A percentile compares a stretch with the other conserved stretches of the same genome.
Conservation (phyloP, 2,888 invertebrate species). For the Acronicta aceris region DNA sequence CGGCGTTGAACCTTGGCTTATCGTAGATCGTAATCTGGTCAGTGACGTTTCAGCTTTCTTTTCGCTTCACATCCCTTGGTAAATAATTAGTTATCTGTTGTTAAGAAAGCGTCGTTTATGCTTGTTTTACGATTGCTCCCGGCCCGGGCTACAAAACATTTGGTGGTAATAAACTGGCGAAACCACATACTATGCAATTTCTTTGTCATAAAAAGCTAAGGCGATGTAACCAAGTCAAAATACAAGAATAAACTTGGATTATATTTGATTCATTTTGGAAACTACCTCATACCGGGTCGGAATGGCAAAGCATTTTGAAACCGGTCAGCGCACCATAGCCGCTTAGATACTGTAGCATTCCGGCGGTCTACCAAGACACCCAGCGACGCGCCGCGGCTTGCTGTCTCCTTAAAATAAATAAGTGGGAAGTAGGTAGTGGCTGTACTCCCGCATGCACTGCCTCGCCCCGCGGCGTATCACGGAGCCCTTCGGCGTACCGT, state of each 20-base stretch:
- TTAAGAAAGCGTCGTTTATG: slow-evolving; percentile 38
- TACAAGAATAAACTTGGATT: slow-evolving; percentile 15
- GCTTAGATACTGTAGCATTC: too few relatives aligned
- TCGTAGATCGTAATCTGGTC: slow-evolving; percentile 38
- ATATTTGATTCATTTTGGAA: background rate
- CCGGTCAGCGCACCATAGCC: too few relatives aligned
- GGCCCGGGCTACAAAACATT: slow-evolving; percentile 37
- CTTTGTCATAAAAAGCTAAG: slow-evolving; percentile 18
- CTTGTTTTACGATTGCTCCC: slow-evolving; percentile 43
- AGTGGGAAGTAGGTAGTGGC: too few relatives aligned
- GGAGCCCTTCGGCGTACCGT: too few relatives aligned
- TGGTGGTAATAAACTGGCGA: slow-evolving; percentile 32
- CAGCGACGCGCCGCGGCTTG: too few relatives aligned
- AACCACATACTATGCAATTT: slow-evolving; percentile 28
- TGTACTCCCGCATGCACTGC: too few relatives aligned
- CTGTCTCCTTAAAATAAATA: too few relatives aligned
- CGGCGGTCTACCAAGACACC: too few relatives aligned
- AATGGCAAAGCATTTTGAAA: too few relatives aligned
- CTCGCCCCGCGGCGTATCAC: too few relatives aligned
- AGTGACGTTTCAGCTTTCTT: slow-evolving; percentile 22
- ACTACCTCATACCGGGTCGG: too few relatives aligned
- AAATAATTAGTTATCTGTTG: slow-evolving; percentile 37
- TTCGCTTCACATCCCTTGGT: slow-evolving; percentile 20
- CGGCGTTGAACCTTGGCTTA: slow-evolving; percentile 28
- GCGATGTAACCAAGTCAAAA: slow-evolving; percentile 11